These are phyloP conservation scores for Caranx ignobilis DNA, from an alignment of 2,113 vertebrate species.

Conservation along the genomic window DNA sequence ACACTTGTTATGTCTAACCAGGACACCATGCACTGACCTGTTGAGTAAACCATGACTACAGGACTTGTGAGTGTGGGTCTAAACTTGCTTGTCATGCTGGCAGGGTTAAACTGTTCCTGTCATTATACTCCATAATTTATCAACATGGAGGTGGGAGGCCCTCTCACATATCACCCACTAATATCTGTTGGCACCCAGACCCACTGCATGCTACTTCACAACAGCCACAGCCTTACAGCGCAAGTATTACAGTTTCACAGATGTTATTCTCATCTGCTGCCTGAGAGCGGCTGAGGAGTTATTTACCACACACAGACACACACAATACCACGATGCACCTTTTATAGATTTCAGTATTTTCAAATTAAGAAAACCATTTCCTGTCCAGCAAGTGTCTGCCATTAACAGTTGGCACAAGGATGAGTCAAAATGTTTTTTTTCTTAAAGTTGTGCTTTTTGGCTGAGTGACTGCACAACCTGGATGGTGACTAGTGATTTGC, in stretches of 20 bases:
- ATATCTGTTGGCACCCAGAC: slow-evolving; percentile 74
- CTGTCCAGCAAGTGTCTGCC: slow-evolving; percentile 1
- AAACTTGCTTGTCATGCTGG: slow-evolving; percentile 78
- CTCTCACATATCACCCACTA: slow-evolving; percentile 81
- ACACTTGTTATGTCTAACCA: slow-evolving; percentile 37
- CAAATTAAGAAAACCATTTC: slow-evolving; percentile 10
- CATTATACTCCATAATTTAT: slow-evolving; percentile 83
- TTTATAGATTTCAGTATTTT: slow-evolving; percentile 25
- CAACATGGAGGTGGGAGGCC: slow-evolving; percentile 72
- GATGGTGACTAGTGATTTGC: slow-evolving; percentile 21
- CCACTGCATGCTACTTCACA: slow-evolving; percentile 60
- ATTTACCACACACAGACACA: slow-evolving; percentile 49
- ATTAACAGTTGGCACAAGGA: slow-evolving; percentile 28
- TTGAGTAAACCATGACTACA: slow-evolving; percentile 59
- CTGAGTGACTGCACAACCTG: slow-evolving; percentile 27
- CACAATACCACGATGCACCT: slow-evolving; percentile 19
- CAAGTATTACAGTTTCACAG: slow-evolving; percentile 47
- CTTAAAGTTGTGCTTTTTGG: slow-evolving; percentile 10
- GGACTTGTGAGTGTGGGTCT: slow-evolving; percentile 48
- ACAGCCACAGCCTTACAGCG: slow-evolving; percentile 44
- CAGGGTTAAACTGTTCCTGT: slow-evolving; percentile 80
- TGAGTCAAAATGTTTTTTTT: slow-evolving; percentile 23
- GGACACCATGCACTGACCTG: slow-evolving; percentile 35
- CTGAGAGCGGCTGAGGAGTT: slow-evolving; percentile 32
- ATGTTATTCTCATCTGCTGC: slow-evolving; percentile 48